These are phyloP conservation scores for Erythrolamprus reginae DNA, from an alignment of 2,113 vertebrate genomes.

Conservation along the genomic window DNA sequence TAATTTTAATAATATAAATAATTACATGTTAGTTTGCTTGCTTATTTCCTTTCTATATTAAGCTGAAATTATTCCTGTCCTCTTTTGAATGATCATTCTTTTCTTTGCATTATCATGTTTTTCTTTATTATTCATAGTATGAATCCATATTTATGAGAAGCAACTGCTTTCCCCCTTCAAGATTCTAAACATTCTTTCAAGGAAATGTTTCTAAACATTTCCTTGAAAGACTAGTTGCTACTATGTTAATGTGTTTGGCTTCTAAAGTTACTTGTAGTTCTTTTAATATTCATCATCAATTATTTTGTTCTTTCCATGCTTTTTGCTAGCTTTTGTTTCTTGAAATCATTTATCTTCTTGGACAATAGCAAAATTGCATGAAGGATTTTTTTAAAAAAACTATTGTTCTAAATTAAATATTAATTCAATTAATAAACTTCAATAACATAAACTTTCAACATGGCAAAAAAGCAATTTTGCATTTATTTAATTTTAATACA, in stretches of 20 bases:
- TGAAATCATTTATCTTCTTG: constrained; percentile 36
- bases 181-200: not conserved
- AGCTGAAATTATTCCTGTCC: not conserved
- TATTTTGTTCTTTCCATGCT: constrained; percentile 26
- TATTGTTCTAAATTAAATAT: not conserved
- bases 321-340: constrained; percentile 46
- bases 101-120: not conserved
- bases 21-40: not conserved
- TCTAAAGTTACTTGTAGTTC: constrained; percentile 1
- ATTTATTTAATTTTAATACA: constrained; percentile 42
- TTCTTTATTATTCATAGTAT: not conserved
- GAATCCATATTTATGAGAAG: not conserved
- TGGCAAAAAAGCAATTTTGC: constrained; percentile 16
- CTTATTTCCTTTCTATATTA: not conserved
- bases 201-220: not conserved
- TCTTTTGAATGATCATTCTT: not conserved
- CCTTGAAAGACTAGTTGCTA: not conserved
- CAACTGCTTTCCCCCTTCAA: not conserved
- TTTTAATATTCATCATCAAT: not conserved
- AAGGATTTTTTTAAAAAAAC: not conserved
- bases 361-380: constrained; percentile 57
- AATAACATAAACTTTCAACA: constrained; percentile 14
- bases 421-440: not conserved
- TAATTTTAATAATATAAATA: not conserved
- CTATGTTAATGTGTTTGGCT: not conserved